These are phyloP conservation scores for Mesaphorura yosii DNA, from an alignment of 1,140 invertebrate genomes.

Conservation along the genomic window DNA sequence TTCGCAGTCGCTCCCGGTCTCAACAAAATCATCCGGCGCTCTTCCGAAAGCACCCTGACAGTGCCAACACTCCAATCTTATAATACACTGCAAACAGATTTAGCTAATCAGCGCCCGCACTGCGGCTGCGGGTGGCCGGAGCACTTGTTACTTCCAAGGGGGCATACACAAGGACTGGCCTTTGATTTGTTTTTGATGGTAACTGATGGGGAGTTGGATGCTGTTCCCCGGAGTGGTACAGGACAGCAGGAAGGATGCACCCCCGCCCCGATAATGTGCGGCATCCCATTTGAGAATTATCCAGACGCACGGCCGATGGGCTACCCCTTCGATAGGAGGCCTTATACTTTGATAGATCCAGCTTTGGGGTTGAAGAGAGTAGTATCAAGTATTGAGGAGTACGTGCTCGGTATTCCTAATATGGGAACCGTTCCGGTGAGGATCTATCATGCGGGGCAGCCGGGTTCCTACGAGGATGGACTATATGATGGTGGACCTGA, in stretches of 20 bases:
- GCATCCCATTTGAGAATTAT: conserved; percentile 39
- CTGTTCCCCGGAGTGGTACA: conserved; percentile 1
- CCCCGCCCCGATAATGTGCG: conserved; percentile 31
- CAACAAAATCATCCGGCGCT: background rate
- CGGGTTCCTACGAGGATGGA: too few relatives aligned
- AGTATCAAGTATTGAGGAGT: background rate
- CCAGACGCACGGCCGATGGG: conserved; percentile 34
- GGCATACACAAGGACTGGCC: conserved; percentile 51
- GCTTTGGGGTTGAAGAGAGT: background rate
- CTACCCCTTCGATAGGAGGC: conserved; percentile 14
- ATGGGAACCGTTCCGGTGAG: background rate
- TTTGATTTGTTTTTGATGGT: conserved; percentile 69
- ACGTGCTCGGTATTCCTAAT: background rate
- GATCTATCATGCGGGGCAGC: too few relatives aligned
- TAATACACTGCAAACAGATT: background rate
- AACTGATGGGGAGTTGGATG: conserved; percentile 58
- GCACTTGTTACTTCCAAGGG: conserved; percentile 67
- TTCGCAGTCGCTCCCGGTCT: background rate
- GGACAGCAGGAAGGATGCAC: background rate
- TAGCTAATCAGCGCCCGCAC: background rate
- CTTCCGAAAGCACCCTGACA: background rate
- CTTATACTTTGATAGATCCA: background rate
- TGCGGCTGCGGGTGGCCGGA: conserved; percentile 81
- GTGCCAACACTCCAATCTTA: background rate
- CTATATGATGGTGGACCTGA: too few relatives aligned